Base-by-base conservation (phyloP, 2,888 invertebrate genomes). In the Serrognathus titanus region DNA sequence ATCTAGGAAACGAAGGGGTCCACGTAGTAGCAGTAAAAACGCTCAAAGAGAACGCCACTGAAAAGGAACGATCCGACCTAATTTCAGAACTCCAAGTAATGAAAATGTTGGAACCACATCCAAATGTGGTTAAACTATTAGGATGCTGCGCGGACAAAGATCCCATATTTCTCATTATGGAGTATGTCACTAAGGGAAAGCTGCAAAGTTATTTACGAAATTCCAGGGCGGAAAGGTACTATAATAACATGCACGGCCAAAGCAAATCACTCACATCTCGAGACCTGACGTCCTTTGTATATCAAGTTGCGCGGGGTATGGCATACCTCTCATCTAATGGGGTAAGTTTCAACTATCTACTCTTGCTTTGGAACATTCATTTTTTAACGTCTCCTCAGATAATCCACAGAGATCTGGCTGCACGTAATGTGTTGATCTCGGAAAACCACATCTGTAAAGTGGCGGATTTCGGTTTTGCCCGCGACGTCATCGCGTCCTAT, bases 131-230 rank as follows among this genome's bases (percentile, higher is more conserved):
- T 0, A 82, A 90, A 37, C 80, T 96, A 16, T 80, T 95, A 35
- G 95, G 92, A 1, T 93, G 94, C 71, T 96, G 95, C 74, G 92
- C 93, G 4, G 92, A 94, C 65, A 91, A 87, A 75, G 95, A 94
- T 73, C 96, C 96, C 8, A 85, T 92, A 58, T 88, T 95, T 72
- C 90, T 96, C 16, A 92, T 97, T 66, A 89, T 97, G 85, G 96
- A 97, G 78, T 95, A 90, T 73, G 90, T 95, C 7, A 86, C 88
- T 67, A 83, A 89, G 16, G 96, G 96, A 1, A 95, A 95, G 78
- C 81, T 97, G 53, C 94, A 94, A 76, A 89, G 91, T 68, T 95
- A 90, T 75, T 80, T 97, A 31, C 78, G 96, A 47, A 89, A 88
- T 66, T 94, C 93, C 1, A 82, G 96, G 58, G 92, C 92, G 0